Evolutionary conservation across 2,113 vertebrate species (phyloP).

Genomic region (Sander lucioperca): DNA sequence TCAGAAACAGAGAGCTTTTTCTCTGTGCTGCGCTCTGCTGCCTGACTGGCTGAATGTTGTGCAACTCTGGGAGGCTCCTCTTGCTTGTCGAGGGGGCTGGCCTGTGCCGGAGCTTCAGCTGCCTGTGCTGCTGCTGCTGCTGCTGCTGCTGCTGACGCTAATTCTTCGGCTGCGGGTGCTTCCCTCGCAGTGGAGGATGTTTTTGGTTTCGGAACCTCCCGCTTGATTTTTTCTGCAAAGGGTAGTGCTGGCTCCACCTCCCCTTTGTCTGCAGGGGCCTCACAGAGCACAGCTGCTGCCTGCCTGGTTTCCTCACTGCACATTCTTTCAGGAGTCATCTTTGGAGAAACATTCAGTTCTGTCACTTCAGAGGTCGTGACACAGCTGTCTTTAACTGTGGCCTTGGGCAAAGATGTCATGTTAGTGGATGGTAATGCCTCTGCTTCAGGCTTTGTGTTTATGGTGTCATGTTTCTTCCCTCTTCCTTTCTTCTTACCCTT

Average conservation of each 20-base stretch:
- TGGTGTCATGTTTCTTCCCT: constrained; percentile 67
- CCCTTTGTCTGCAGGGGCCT: constrained; percentile 84
- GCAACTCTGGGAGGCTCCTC: constrained; percentile 84
- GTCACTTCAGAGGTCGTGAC: constrained; percentile 39
- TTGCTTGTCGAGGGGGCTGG: constrained; percentile 77
- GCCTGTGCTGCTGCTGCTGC: constrained; percentile 72
- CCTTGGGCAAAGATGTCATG: constrained; percentile 47
- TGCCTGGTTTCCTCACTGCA: constrained; percentile 73
- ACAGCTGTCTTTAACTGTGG: constrained; percentile 38
- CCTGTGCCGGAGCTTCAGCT: constrained; percentile 71
- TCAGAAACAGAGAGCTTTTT: constrained; percentile 61
- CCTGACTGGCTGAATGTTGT: constrained; percentile 76
- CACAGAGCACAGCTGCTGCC: constrained; percentile 82
- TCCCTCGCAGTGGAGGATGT: constrained; percentile 82
- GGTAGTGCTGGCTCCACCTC: constrained; percentile 82
- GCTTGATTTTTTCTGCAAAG: constrained; percentile 82
- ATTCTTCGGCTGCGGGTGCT: constrained; percentile 80
- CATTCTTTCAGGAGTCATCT: constrained; percentile 78
- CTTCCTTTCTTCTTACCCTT: constrained; percentile 76
- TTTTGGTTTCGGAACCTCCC: constrained; percentile 84
- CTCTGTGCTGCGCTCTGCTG: constrained; percentile 79
- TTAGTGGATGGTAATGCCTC: constrained; percentile 38
- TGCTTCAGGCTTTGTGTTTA: constrained; percentile 51
- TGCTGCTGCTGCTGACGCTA: constrained; percentile 78
- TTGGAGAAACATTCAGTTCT: constrained; percentile 54